Evolutionary conservation across 2,797 vertebrate genomes (phyloP).

Genomic region (Rachycentron canadum): DNA sequence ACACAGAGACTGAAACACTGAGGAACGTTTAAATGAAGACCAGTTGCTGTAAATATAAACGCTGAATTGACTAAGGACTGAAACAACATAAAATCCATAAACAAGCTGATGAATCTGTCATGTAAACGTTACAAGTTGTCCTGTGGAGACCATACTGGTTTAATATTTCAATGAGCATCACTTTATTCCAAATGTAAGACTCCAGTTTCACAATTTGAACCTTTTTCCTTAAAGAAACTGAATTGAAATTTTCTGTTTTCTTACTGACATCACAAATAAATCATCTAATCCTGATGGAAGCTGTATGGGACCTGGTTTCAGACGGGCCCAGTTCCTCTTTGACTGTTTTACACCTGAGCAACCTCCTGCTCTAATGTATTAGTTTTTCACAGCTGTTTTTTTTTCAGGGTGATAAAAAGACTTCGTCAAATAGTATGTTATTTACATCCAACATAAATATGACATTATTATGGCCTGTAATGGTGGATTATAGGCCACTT

Average conservation of each 20-base stretch:
- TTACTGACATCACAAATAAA: background rate
- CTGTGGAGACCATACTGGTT: background rate
- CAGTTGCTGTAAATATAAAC: constrained; percentile 26
- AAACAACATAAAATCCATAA: constrained; percentile 5
- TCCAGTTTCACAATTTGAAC: background rate
- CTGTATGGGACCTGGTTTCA: too few species aligned
- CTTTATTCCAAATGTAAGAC: background rate
- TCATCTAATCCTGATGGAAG: background rate
- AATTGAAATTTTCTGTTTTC: background rate
- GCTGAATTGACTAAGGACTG: constrained; percentile 13
- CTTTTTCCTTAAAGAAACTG: background rate
- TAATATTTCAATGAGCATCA: background rate
- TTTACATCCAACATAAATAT: background rate
- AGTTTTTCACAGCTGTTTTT: background rate
- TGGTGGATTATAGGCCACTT: background rate
- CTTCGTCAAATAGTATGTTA: background rate
- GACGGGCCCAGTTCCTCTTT: background rate
- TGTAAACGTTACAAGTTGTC: background rate
- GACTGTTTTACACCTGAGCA: background rate
- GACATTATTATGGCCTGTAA: background rate
- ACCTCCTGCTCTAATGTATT: background rate
- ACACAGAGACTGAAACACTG: constrained; percentile 22
- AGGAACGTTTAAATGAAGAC: constrained; percentile 14
- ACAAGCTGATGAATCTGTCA: constrained; percentile 1
- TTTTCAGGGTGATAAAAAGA: background rate